These are phyloP conservation scores for Aplodontia rufa DNA, from an alignment of 2,113 vertebrate species.

Conservation along the genomic window DNA sequence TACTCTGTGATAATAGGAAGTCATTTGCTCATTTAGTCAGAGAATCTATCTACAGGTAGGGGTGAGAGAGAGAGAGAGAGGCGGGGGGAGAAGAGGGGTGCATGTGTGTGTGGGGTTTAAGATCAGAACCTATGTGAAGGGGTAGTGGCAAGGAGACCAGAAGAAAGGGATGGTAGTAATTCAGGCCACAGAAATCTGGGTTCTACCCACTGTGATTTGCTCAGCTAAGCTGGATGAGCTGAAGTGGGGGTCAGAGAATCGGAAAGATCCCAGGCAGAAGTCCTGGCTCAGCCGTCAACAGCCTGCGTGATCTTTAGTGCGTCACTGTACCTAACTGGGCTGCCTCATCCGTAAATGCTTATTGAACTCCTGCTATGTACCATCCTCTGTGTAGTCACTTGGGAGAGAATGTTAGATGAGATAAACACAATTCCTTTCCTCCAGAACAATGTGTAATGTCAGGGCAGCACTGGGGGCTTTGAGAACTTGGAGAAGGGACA, in stretches of 20 bases:
- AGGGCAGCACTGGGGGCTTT: background rate
- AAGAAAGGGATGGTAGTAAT: background rate
- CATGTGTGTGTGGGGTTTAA: background rate
- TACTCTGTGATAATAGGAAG: background rate
- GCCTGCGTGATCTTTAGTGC: background rate
- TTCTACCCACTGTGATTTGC: background rate
- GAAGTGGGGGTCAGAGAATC: background rate
- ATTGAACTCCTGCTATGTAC: background rate
- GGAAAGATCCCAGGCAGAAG: background rate
- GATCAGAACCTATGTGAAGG: background rate
- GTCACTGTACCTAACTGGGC: background rate
- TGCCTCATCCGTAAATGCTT: background rate
- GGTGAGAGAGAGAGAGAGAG: background rate
- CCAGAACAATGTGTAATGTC: background rate
- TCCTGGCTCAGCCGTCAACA: background rate
- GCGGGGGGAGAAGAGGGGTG: background rate
- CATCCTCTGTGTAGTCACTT: background rate
- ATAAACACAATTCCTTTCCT: background rate
- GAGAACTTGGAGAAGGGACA: background rate
- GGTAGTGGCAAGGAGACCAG: background rate
- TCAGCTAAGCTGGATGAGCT: background rate
- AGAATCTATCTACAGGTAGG: background rate
- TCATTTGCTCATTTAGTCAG: background rate
- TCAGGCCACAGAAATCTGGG: background rate
- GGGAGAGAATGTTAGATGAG: background rate